Evolutionary conservation across 1,140 invertebrate species (phyloP), one percentile per base, ranked within the genome.

Genomic region (Drosophila sp.): DNA sequence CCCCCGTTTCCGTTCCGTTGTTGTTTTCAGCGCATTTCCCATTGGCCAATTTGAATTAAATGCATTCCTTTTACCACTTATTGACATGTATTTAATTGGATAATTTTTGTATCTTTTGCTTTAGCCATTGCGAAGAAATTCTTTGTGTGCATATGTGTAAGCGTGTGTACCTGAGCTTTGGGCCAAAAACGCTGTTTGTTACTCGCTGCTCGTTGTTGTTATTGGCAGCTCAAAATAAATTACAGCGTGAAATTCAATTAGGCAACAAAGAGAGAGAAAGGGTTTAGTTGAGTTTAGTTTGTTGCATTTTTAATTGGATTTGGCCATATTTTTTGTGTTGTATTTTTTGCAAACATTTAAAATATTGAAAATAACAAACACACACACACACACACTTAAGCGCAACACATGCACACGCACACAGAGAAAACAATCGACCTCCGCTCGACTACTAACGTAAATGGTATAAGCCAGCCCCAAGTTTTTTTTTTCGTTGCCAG

Each of bases 381-480:
- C 56, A 58, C 56, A 33, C 55, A 58, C 50, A 29, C 70, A 73
- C 29, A 17, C 67, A 78, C 27, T 56, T 27, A 23, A 47, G 32
- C 25, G 69, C 56, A 75, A 79, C 61, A 35, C 62, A 66, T 55
- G 33, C 62, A 66, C 30, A 61, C 57, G 60, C 64, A 79, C 65
- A 80, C 78, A 65, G 29, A 66, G 35, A 82, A 72, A 89, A 89
- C 84, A 89, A 83, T 89, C 77, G 84, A 89, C 85, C 85, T 89
- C 84, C 81, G 80, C 66, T 80, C 66, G 77, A 64, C 75, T 72
- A 78, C 77, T 80, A 80, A 80, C 84, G 83, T 87, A 87, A 87
- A 89, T 89, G 83, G 84, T 87, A 87, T 87, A 89, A 87, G 84
- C 80, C 84, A 87, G 77, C 86, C 79, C 73, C 84, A 83, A 76